A percentile compares a stretch with the other conserved stretches of the same genome.
phyloP scores from a whole-genome alignment of 2,888 invertebrate genomes.

The Omphaloscelis lunosa region DNA sequence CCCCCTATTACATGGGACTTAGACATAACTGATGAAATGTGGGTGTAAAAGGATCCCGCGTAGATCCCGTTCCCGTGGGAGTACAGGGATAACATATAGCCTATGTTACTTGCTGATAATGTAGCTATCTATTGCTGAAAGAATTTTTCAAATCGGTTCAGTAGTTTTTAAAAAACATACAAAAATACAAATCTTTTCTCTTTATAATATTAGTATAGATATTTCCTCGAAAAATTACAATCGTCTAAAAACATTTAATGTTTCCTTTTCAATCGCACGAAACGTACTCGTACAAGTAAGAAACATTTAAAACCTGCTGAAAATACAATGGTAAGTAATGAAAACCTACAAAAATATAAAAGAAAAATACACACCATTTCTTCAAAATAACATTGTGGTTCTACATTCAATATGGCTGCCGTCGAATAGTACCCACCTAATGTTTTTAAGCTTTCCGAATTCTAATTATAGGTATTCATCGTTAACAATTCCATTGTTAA shows the following conservation, averaged over 20 bases:
- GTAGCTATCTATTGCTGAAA: no score
- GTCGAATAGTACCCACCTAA: neutral
- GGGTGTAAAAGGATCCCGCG: no score
- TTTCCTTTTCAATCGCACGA: constrained; percentile 12
- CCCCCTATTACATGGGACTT: no score
- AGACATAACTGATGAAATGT: no score
- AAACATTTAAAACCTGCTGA: neutral
- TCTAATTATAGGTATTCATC: neutral
- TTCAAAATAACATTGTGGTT: neutral
- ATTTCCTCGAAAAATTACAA: neutral
- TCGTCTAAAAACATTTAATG: neutral
- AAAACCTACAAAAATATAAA: neutral
- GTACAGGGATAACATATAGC: no score
- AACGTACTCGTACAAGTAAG: neutral
- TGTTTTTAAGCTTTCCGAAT: neutral
- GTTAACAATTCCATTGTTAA: neutral
- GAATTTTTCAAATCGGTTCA: no score
- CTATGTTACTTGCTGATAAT: no score
- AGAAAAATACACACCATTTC: neutral
- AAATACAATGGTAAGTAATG: constrained; percentile 28
- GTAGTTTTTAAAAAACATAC: no score
- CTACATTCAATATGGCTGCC: neutral
- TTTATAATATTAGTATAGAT: no score
- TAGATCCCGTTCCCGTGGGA: no score
- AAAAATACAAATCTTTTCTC: no score